These are phyloP conservation scores for Macaria notata DNA, from an alignment of 2,888 invertebrate species.

Conservation along the genomic window DNA sequence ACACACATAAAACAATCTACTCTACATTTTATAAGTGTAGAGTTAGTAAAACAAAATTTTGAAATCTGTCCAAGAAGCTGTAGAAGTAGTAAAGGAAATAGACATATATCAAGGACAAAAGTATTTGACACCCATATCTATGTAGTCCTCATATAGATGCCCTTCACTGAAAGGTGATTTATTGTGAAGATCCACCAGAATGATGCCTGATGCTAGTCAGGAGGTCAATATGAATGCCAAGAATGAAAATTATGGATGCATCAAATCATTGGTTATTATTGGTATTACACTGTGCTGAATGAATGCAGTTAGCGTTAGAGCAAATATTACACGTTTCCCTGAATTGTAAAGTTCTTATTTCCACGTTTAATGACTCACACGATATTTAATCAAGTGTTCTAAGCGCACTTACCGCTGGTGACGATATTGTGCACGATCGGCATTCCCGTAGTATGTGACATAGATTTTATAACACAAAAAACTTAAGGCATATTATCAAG, in stretches of 20 bases:
- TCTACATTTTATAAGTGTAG: too few relatives aligned
- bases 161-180: not conserved
- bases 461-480: conserved; percentile 57
- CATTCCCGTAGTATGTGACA: conserved; percentile 65
- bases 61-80: too few relatives aligned
- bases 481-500: conserved; percentile 75
- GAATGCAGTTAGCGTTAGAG: not conserved
- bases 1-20: too few relatives aligned
- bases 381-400: conserved; percentile 49
- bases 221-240: conserved; percentile 15
- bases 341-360: conserved; percentile 24
- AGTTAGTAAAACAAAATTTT: too few relatives aligned
- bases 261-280: conserved; percentile 16
- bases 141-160: not conserved
- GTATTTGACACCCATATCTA: too few relatives aligned
- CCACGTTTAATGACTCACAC: conserved; percentile 46
- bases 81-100: too few relatives aligned
- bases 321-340: conserved; percentile 3
- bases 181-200: conserved; percentile 3
- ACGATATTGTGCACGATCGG: conserved; percentile 73
- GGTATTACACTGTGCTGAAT: not conserved
- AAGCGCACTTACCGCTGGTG: conserved; percentile 68
- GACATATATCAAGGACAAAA: too few relatives aligned
- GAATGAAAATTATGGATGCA: conserved; percentile 7
- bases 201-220: not conserved